These are phyloP conservation scores for Hemiprocne comata DNA, from an alignment of 2,113 vertebrate species.

Conservation along the genomic window DNA sequence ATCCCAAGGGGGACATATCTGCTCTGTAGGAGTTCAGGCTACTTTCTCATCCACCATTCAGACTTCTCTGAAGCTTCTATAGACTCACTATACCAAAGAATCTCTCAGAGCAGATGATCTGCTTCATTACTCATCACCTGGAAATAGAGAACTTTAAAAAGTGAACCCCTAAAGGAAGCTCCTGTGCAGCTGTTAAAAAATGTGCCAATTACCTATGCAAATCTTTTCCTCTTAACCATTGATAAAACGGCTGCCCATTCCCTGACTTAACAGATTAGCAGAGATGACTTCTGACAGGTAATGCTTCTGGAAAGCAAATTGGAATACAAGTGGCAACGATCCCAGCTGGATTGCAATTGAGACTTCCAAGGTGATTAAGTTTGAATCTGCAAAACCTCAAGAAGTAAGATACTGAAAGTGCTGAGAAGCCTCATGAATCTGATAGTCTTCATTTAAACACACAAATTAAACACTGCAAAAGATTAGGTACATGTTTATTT, in stretches of 20 bases:
- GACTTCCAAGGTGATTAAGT: neutral
- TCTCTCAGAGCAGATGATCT: neutral
- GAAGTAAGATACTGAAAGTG: neutral
- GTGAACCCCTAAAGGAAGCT: neutral
- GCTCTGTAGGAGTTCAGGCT: neutral
- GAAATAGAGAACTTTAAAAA: neutral
- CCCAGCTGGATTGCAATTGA: neutral
- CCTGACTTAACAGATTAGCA: neutral
- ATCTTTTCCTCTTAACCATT: neutral
- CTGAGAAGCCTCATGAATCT: neutral
- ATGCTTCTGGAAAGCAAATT: neutral
- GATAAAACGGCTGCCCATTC: neutral
- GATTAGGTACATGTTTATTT: neutral
- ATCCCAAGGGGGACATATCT: neutral
- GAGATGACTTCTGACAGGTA: neutral
- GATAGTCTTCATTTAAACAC: neutral
- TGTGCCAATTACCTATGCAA: neutral
- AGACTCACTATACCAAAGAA: neutral
- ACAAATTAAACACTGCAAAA: neutral
- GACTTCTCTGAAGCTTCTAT: neutral
- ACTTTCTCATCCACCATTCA: neutral
- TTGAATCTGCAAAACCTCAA: neutral
- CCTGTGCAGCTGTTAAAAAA: neutral
- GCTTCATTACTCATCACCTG: neutral
- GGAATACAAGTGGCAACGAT: neutral